These are phyloP conservation scores for Philopedon plagiatum DNA, from an alignment of 2,888 invertebrate genomes.

Conservation along the genomic window DNA sequence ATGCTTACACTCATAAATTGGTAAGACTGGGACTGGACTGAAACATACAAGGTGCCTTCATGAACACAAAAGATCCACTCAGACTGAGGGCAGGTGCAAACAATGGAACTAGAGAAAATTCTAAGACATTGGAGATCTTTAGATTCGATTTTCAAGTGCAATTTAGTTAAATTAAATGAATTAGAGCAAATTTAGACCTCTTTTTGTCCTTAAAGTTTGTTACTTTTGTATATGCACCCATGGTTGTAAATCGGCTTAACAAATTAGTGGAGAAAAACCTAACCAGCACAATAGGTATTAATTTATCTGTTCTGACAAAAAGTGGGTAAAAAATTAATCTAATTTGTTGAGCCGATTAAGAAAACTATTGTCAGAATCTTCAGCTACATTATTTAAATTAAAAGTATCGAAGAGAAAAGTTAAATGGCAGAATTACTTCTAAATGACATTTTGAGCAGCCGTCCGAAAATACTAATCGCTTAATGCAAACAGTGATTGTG, in stretches of 20 bases:
- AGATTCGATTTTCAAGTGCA: constrained; percentile 56
- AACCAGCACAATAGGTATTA: too few species aligned
- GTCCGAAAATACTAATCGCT: constrained; percentile 59
- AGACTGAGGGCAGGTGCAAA: constrained; percentile 68
- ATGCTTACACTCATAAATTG: constrained; percentile 65
- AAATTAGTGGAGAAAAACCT: neutral
- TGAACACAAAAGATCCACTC: constrained; percentile 55
- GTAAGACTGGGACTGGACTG: constrained; percentile 69
- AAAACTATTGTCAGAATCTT: neutral
- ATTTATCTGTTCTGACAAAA: too few species aligned
- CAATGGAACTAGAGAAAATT: constrained; percentile 47
- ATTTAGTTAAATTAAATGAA: constrained; percentile 58
- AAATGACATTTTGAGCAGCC: constrained; percentile 61
- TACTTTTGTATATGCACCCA: constrained; percentile 25
- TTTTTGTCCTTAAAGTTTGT: constrained; percentile 22
- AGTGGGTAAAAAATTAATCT: neutral
- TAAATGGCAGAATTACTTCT: constrained; percentile 60
- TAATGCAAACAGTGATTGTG: constrained; percentile 59
- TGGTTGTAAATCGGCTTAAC: neutral
- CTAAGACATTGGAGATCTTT: constrained; percentile 38
- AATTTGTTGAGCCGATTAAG: constrained; percentile 4
- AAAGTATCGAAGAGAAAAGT: constrained; percentile 20
- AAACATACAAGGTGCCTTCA: constrained; percentile 68
- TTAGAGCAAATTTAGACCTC: constrained; percentile 28
- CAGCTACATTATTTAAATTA: neutral